phyloP scores from a whole-genome alignment of 30 jellyfish, hydroid and myxozoan species.

The Aurelia sp. region DNA sequence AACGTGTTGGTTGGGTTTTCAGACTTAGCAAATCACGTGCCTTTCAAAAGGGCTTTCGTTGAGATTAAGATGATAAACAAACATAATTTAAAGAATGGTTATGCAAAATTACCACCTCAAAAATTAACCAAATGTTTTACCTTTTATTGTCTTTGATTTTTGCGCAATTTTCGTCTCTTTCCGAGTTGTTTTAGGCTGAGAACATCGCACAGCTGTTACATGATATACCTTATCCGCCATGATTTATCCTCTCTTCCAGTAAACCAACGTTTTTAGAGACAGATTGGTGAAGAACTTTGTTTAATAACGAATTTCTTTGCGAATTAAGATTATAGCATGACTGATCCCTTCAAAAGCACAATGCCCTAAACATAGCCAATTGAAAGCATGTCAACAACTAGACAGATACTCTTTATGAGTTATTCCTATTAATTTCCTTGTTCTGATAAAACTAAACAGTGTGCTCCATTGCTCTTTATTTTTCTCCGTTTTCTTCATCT shows the following conservation, averaged over 20 bases:
- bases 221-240: constrained; percentile 54
- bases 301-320: constrained; percentile 20
- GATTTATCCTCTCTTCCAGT: constrained; percentile 33
- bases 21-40: neutral
- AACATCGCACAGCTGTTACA: constrained; percentile 60
- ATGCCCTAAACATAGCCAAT: neutral
- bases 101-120: neutral
- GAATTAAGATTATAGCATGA: constrained; percentile 56
- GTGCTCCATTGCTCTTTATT: constrained; percentile 12
- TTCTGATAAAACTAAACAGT: constrained; percentile 11
- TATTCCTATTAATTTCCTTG: constrained; percentile 9
- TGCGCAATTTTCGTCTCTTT: constrained; percentile 34
- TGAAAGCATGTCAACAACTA: constrained; percentile 7
- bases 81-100: neutral
- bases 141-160: constrained; percentile 22
- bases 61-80: constrained; percentile 21
- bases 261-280: constrained; percentile 1
- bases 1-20: too few species aligned
- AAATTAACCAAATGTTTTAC: neutral
- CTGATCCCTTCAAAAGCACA: constrained; percentile 37
- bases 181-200: constrained; percentile 45
- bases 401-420: neutral
- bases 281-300: constrained; percentile 19
- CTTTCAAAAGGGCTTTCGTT: neutral
- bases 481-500: constrained; percentile 22